phyloP scores from a whole-genome alignment of 2,113 vertebrate species.

The Dicerorhinus sumatrensis region DNA sequence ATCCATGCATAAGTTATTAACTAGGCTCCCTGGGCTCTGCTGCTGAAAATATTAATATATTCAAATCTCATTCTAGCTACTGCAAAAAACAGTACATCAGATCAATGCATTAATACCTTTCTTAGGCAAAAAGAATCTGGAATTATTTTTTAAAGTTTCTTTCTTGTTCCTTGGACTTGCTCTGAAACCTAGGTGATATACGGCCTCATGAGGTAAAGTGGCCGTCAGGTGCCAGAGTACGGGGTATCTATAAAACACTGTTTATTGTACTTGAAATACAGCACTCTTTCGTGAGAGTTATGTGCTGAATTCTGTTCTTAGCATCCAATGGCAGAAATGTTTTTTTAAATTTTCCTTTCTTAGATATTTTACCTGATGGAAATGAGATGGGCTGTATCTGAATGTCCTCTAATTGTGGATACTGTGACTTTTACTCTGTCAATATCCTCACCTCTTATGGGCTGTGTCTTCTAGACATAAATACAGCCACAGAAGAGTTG shows the following conservation, averaged over 20 bases:
- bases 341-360: conserved; percentile 5
- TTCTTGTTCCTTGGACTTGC: conserved; percentile 31
- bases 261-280: conserved; percentile 79
- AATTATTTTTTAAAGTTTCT: conserved; percentile 82
- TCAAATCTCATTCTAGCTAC: conserved; percentile 90
- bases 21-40: conserved; percentile 84
- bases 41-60: conserved; percentile 91
- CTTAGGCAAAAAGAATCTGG: conserved; percentile 85
- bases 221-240: conserved; percentile 78
- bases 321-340: background rate
- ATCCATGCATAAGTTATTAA: conserved; percentile 90
- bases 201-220: conserved; percentile 70
- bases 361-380: conserved; percentile 44
- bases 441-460: background rate
- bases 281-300: conserved; percentile 72
- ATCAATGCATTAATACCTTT: conserved; percentile 86
- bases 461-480: background rate
- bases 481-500: background rate
- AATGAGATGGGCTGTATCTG: background rate
- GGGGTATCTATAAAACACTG: conserved; percentile 79
- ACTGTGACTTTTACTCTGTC: background rate
- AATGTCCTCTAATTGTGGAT: background rate
- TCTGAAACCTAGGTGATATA: conserved; percentile 81
- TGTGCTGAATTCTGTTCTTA: background rate
- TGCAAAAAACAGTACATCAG: conserved; percentile 87